Conservation (phyloP, 2,888 invertebrate species). For the Drosophila kambysellisi region DNA sequence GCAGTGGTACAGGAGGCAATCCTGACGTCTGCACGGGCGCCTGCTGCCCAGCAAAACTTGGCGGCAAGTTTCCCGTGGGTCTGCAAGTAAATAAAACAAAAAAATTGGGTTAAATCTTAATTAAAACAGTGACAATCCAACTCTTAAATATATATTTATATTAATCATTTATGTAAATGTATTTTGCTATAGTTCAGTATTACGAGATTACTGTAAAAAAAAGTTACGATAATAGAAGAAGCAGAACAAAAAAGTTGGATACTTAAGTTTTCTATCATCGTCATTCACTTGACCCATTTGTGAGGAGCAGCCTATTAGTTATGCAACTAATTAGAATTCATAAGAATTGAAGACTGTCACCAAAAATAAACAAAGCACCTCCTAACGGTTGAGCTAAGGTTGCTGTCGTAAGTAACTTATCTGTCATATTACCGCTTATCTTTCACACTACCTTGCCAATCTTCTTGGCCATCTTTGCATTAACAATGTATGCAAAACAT, state of each 20-base stretch:
- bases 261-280: neutral
- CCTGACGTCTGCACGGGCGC: conserved; percentile 65
- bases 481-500: conserved; percentile 8
- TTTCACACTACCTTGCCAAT: conserved; percentile 59
- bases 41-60: conserved; percentile 76
- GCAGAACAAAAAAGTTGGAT: conserved; percentile 1
- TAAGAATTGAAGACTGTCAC: conserved; percentile 16
- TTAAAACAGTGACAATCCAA: neutral
- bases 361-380: conserved; percentile 52
- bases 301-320: conserved; percentile 34
- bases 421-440: conserved; percentile 68
- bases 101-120: neutral
- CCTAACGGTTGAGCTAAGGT: conserved; percentile 62
- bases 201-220: too few relatives aligned
- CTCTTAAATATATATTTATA: neutral
- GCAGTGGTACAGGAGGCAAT: conserved; percentile 63
- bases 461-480: conserved; percentile 31
- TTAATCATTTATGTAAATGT: neutral
- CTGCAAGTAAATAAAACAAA: conserved; percentile 77
- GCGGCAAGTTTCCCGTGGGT: conserved; percentile 86
- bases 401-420: conserved; percentile 24
- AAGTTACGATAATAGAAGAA: neutral
- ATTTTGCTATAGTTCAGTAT: neutral
- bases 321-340: conserved; percentile 64
- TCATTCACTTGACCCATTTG: conserved; percentile 44